Evolutionary conservation across 1,140 invertebrate species (phyloP), one percentile per base, ranked within the genome.

Genomic region (Drosophila miranda): DNA sequence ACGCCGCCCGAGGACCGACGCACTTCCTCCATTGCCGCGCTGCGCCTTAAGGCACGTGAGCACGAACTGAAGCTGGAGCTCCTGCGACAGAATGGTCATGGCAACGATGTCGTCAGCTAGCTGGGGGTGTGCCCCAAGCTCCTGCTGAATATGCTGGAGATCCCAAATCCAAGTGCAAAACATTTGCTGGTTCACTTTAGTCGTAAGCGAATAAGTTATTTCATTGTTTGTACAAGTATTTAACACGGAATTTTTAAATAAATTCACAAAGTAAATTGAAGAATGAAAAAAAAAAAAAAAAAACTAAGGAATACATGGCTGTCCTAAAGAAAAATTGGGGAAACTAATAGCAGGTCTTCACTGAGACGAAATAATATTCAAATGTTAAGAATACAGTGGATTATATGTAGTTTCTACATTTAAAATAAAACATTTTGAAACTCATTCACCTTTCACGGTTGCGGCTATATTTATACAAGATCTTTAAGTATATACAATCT

Each of bases 31-130:
- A 98, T 99, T 57, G 97, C 97, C 1, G 96, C 97, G 0, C 92
- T 99, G 4, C 92, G 98, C 55, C 92, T 98, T 30, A 97, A 98
- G 74, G 98, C 98, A 1, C 93, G 97, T 6, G 97, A 99, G 91
- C 97, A 99, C 90, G 97, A 98, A 89, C 91, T 98, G 6, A 94
- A 96, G 80, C 91, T 97, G 73, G 96, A 97, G 89, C 94, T 97
- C 93, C 78, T 97, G 42, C 92, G 96, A 48, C 96, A 97, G 84
- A 95, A 95, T 79, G 95, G 95, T 28, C 93, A 93, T 56, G 93
- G 93, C 6, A 75, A 84, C 48, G 96, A 96, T 91, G 92, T 96
- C 73, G 95, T 96, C 78, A 96, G 56, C 92, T 94, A 84, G 81
- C 80, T 56, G 60, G 41, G 28, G 64, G 68, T 53, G 57, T 30